A percentile compares a stretch with the other conserved stretches of the same genome.
Conservation (phyloP, 2,113 vertebrate genomes). For the Myrmecophaga tridactyla region DNA sequence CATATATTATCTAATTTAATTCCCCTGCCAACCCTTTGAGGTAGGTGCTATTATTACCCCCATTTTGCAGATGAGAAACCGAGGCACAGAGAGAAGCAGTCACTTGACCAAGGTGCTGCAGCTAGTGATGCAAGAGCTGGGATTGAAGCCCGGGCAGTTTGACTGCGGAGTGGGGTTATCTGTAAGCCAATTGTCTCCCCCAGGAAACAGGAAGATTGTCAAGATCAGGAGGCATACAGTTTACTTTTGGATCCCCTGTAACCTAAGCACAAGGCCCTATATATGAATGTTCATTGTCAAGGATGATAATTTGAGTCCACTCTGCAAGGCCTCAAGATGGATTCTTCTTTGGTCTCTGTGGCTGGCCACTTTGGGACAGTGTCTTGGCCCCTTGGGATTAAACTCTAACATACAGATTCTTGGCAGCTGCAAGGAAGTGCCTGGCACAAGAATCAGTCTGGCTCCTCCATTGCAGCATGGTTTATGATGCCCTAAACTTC, state of each 20-base stretch:
- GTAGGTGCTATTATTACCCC: background rate
- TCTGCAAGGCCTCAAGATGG: background rate
- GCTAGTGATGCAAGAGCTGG: background rate
- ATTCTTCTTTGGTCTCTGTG: background rate
- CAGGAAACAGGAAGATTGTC: background rate
- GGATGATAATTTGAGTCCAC: background rate
- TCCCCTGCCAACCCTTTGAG: background rate
- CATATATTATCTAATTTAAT: background rate
- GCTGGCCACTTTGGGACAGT: background rate
- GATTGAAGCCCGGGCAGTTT: background rate
- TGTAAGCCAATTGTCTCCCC: rapidly evolving
- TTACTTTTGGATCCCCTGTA: background rate
- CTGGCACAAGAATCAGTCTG: background rate
- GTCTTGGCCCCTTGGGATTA: background rate
- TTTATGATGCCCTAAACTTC: background rate
- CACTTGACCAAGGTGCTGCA: background rate
- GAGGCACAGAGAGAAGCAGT: background rate
- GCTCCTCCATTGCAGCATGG: background rate
- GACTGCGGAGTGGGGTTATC: background rate
- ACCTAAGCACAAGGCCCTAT: background rate
- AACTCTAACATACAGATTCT: background rate
- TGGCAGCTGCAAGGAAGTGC: background rate
- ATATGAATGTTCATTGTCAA: background rate
- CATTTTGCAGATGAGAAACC: background rate
- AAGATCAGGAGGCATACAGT: background rate